A percentile compares a stretch with the other conserved stretches of the same genome.
Evolutionary conservation across 2,888 invertebrate genomes (phyloP).

Genomic region (Flexamia atlantica): DNA sequence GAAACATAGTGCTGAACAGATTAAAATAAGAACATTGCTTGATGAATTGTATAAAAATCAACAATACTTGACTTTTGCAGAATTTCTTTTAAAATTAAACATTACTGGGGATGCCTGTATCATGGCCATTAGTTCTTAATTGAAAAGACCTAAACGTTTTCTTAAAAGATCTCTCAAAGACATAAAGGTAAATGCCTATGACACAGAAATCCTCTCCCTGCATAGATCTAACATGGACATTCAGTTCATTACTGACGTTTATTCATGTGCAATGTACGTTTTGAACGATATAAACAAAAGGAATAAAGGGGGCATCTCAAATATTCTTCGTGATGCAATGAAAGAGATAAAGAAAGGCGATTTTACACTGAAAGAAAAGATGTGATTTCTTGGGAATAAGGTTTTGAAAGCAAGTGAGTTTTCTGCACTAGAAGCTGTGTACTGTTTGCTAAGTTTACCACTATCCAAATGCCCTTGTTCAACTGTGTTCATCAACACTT

Average conservation of each 20-base stretch:
- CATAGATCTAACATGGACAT: constrained; percentile 69
- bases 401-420: constrained; percentile 70
- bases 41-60: background rate
- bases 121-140: constrained; percentile 54
- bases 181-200: constrained; percentile 68
- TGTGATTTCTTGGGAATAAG: constrained; percentile 66
- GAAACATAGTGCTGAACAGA: background rate
- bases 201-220: background rate
- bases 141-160: constrained; percentile 62
- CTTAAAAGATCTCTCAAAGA: constrained; percentile 62
- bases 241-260: constrained; percentile 67
- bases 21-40: constrained; percentile 4
- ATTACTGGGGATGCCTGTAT: constrained; percentile 64
- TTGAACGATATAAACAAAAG: constrained; percentile 68
- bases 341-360: constrained; percentile 68
- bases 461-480: background rate
- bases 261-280: constrained; percentile 69
- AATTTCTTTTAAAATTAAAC: constrained; percentile 63
- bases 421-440: constrained; percentile 71
- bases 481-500: background rate
- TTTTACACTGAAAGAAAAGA: constrained; percentile 67
- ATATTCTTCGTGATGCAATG: constrained; percentile 64
- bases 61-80: constrained; percentile 60
- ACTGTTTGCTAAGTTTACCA: constrained; percentile 56
- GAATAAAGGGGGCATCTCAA: constrained; percentile 67